A percentile compares a stretch with the other conserved stretches of the same genome.
These are phyloP conservation scores for Nycticebus coucang DNA, from an alignment of 2,113 vertebrate genomes.

Conservation along the genomic window DNA sequence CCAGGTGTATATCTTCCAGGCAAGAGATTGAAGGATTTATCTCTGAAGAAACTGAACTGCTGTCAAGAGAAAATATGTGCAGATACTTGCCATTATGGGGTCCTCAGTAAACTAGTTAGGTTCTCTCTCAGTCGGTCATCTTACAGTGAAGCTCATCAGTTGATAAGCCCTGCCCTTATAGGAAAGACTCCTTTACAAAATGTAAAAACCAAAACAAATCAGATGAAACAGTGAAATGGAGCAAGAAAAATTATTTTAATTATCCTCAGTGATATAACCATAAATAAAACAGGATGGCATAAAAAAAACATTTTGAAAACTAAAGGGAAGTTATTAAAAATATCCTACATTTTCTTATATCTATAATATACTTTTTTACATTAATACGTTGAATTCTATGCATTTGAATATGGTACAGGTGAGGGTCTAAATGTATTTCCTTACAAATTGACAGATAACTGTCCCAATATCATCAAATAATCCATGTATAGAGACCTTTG, in stretches of 20 bases:
- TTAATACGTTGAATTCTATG: slow-evolving; percentile 9
- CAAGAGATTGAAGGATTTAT: neutral
- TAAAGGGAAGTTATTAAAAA: neutral
- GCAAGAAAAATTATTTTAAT: neutral
- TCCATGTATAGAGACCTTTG: neutral
- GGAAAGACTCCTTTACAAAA: neutral
- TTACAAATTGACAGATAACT: neutral
- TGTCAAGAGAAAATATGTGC: neutral
- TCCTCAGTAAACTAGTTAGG: neutral
- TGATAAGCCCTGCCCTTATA: neutral
- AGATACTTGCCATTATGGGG: neutral
- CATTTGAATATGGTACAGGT: neutral
- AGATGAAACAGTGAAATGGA: neutral
- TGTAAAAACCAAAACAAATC: neutral
- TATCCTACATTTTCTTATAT: neutral
- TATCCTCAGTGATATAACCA: neutral
- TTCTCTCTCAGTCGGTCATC: slow-evolving; percentile 1
- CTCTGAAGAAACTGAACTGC: neutral
- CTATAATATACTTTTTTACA: slow-evolving; percentile 27
- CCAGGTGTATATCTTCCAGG: neutral
- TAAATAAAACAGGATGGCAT: slow-evolving; percentile 4
- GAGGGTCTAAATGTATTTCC: neutral
- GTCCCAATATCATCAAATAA: neutral
- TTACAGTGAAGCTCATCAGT: neutral
- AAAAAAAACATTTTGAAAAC: neutral